phyloP scores from a whole-genome alignment of 2,113 vertebrate species.

The Eulemur rufifrons region DNA sequence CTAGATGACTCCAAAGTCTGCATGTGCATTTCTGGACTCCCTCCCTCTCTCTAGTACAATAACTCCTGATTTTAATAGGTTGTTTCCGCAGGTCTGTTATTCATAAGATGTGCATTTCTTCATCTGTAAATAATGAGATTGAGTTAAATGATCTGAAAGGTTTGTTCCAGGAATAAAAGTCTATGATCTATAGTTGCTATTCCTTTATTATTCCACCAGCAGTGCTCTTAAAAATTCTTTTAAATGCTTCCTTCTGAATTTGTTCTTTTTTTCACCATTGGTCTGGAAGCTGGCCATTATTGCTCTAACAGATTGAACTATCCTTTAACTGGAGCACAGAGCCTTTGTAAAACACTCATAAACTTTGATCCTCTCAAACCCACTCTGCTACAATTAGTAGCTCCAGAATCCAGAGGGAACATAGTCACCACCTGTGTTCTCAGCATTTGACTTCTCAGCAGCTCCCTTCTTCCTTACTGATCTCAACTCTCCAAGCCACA shows the following conservation, averaged over 20 bases:
- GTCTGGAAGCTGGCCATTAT: slow-evolving; percentile 19
- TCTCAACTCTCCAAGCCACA: not conserved
- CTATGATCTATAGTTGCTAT: slow-evolving; percentile 25
- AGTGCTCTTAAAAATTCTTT: slow-evolving; percentile 50
- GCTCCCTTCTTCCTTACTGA: not conserved
- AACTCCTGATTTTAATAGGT: slow-evolving; percentile 20
- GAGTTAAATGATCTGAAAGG: slow-evolving; percentile 51
- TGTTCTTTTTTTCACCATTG: slow-evolving; percentile 26
- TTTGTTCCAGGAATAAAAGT: slow-evolving; percentile 58
- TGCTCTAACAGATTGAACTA: not conserved
- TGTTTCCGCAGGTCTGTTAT: slow-evolving; percentile 37
- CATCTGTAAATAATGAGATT: slow-evolving; percentile 52
- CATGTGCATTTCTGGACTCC: slow-evolving; percentile 17
- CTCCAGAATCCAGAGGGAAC: not conserved
- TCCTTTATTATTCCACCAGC: slow-evolving; percentile 51
- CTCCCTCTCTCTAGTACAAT: slow-evolving; percentile 24
- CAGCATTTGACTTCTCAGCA: not conserved
- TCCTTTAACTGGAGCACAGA: not conserved
- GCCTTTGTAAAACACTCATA: slow-evolving; percentile 16
- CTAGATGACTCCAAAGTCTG: not conserved
- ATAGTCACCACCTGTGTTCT: not conserved
- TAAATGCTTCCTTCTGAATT: slow-evolving; percentile 10
- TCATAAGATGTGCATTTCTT: slow-evolving; percentile 52
- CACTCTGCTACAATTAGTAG: not conserved
- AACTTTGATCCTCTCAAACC: not conserved